These are phyloP conservation scores for Stegophylla sp. DNA, from an alignment of 2,888 invertebrate genomes.

Conservation along the genomic window DNA sequence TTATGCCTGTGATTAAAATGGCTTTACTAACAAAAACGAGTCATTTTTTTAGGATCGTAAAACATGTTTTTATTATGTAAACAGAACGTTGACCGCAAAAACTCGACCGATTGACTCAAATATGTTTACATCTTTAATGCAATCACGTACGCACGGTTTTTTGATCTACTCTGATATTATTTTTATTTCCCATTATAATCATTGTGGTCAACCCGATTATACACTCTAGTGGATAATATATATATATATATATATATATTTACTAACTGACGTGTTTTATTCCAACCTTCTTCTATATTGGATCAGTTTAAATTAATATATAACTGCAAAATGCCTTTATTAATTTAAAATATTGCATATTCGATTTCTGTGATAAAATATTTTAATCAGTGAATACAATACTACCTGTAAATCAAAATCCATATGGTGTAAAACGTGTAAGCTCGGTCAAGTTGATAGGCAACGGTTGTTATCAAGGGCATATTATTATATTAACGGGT, in stretches of 20 bases:
- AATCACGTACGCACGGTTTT: constrained; percentile 7
- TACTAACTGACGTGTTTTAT: too few species aligned
- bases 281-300: too few species aligned
- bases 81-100: constrained; percentile 17
- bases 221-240: too few species aligned
- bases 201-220: background rate
- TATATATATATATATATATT: too few species aligned
- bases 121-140: background rate
- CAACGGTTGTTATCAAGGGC: constrained; percentile 15
- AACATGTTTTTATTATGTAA: background rate
- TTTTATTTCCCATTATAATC: background rate
- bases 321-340: too few species aligned
- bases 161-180: constrained; percentile 18
- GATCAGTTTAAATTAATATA: too few species aligned
- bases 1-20: too few species aligned
- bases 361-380: too few species aligned
- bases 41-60: background rate
- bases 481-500: constrained; percentile 24
- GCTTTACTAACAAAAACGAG: too few species aligned
- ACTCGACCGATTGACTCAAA: constrained; percentile 11
- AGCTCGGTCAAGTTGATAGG: background rate
- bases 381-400: too few species aligned
- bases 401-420: background rate
- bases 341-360: too few species aligned
- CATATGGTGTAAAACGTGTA: background rate